phyloP scores from a whole-genome alignment of 1,140 invertebrate genomes.

The Camponotus floridanus region DNA sequence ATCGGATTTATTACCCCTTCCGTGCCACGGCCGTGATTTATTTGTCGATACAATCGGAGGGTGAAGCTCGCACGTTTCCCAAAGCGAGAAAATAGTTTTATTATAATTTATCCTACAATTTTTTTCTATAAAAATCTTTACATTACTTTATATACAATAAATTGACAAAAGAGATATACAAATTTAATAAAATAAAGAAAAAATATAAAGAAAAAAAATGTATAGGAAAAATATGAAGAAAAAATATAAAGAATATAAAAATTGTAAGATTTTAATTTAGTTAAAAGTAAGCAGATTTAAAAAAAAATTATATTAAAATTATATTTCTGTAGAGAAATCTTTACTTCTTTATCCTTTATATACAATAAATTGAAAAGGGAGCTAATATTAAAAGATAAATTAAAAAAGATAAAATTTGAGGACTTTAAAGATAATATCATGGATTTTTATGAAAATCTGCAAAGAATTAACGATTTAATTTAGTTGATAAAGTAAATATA shows the following conservation, averaged over 20 bases:
- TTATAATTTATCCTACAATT: not conserved
- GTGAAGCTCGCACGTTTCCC: not conserved
- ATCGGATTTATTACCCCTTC: conserved; percentile 54
- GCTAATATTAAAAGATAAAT: too few species aligned
- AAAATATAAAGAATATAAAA: too few species aligned
- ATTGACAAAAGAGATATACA: not conserved
- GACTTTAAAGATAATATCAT: not conserved
- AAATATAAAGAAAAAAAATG: too few species aligned
- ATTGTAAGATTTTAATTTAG: too few species aligned
- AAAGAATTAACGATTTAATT: not conserved
- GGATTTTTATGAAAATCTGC: not conserved
- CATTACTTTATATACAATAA: not conserved
- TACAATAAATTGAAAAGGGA: not conserved
- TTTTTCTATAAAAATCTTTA: not conserved
- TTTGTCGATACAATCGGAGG: conserved; percentile 42
- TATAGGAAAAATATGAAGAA: too few species aligned
- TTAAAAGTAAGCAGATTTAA: too few species aligned
- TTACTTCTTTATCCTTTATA: not conserved
- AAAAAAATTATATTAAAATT: too few species aligned
- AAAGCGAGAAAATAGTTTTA: conserved; percentile 11
- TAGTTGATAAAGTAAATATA: not conserved
- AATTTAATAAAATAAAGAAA: not conserved
- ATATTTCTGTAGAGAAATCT: not conserved
- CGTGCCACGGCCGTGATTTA: conserved; percentile 53
- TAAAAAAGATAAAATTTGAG: not conserved